Conservation (phyloP, 2,797 vertebrate species). For the Phylloscopus collybita region DNA sequence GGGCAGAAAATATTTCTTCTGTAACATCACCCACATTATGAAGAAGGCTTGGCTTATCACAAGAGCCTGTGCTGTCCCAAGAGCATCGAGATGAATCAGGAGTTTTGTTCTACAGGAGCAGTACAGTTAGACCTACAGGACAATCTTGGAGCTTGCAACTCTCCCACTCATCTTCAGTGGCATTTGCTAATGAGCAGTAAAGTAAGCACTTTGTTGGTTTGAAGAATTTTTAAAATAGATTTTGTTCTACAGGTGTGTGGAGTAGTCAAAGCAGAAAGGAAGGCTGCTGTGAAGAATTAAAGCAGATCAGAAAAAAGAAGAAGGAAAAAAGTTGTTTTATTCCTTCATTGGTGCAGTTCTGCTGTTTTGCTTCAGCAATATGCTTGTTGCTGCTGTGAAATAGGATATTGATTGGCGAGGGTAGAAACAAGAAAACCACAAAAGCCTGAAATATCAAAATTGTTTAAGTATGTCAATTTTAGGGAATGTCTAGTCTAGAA, state of each 20-base stretch:
- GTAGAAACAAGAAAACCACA: not conserved
- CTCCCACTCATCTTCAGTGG: not conserved
- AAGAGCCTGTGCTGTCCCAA: not conserved
- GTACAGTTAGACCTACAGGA: not conserved
- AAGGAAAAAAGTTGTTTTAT: not conserved
- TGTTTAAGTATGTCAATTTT: not conserved
- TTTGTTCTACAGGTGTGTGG: not conserved
- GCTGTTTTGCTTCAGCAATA: not conserved
- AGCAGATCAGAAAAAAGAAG: not conserved
- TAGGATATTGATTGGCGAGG: not conserved
- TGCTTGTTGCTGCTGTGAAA: not conserved
- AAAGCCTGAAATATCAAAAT: not conserved
- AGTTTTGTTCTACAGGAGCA: not conserved
- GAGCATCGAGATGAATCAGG: rapidly evolving
- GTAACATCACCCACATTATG: not conserved
- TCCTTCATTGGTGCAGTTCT: not conserved
- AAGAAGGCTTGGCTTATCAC: not conserved
- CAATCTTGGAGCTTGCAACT: not conserved
- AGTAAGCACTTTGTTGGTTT: not conserved
- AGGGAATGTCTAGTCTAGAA: not conserved
- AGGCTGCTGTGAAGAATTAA: not conserved
- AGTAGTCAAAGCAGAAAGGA: not conserved
- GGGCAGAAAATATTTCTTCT: not conserved
- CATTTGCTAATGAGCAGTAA: not conserved
- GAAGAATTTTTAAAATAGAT: not conserved